A percentile compares a stretch with the other conserved stretches of the same genome.
Conservation (phyloP, 53 echinoderm and acorn worm genomes). For the Hippasteria phrygiana region DNA sequence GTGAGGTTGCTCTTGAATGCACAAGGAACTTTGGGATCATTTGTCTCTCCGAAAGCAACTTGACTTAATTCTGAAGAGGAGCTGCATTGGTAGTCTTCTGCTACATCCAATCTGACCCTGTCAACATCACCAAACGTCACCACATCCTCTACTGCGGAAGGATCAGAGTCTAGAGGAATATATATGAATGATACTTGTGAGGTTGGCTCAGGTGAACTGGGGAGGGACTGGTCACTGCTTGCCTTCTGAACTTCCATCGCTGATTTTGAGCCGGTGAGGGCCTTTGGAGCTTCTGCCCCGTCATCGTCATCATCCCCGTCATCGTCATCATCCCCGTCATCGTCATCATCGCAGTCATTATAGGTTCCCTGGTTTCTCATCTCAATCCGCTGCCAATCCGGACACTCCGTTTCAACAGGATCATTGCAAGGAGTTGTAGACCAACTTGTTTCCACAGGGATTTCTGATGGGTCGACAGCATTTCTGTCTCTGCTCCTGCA, state of each 20-base stretch:
- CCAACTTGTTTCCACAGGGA: not conserved
- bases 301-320: not conserved
- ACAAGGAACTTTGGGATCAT: not conserved
- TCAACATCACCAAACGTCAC: not conserved
- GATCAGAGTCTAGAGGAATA: not conserved
- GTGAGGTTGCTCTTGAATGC: not conserved
- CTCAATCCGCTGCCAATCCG: not conserved
- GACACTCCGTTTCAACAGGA: not conserved
- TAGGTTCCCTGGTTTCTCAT: not conserved
- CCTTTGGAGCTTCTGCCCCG: not conserved
- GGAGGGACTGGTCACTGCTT: not conserved
- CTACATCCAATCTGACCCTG: not conserved
- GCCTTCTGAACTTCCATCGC: not conserved
- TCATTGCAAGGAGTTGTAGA: no score
- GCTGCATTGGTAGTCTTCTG: not conserved
- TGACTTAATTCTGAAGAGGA: not conserved
- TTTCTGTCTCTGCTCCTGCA: not conserved
- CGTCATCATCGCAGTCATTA: not conserved
- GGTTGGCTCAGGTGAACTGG: not conserved
- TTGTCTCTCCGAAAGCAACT: not conserved
- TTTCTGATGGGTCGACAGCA: not conserved
- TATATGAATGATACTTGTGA: not conserved
- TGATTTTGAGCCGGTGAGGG: not conserved
- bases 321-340: not conserved
- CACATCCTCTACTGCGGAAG: not conserved